Conservation (phyloP, 92 coral and sea anemone genomes). For the Virgularia gustaviana region DNA sequence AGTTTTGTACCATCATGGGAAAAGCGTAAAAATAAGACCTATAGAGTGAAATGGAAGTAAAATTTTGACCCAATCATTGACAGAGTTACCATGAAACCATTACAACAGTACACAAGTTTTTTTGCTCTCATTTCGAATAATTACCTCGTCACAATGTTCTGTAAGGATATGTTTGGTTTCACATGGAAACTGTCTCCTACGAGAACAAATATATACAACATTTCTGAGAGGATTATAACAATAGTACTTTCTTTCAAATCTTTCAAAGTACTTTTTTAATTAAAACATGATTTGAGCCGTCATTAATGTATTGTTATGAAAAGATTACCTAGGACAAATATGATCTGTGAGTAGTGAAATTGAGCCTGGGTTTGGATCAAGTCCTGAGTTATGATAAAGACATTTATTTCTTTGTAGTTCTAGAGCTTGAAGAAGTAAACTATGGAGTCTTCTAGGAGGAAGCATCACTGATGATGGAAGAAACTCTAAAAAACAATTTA, state of each 20-base stretch:
- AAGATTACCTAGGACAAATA: constrained; percentile 75
- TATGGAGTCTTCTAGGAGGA: constrained; percentile 92
- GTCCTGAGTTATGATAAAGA: constrained; percentile 82
- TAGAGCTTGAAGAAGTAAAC: constrained; percentile 85
- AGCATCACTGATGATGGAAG: constrained; percentile 98
- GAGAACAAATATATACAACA: too few relatives aligned
- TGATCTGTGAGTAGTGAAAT: constrained; percentile 90
- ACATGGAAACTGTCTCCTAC: constrained; percentile 86
- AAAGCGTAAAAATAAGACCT: constrained; percentile 95
- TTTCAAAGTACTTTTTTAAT: too few relatives aligned
- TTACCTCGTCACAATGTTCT: constrained; percentile 98
- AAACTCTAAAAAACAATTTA: constrained; percentile 71
- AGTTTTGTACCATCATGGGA: constrained; percentile 89
- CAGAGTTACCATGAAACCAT: too few relatives aligned
- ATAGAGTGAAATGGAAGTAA: not conserved
- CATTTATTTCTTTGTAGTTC: constrained; percentile 92
- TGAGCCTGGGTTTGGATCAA: constrained; percentile 79
- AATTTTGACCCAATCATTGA: not conserved
- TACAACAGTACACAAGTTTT: too few relatives aligned
- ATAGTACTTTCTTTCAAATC: too few relatives aligned
- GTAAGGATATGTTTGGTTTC: constrained; percentile 87
- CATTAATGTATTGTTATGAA: not conserved
- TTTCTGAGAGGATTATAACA: too few relatives aligned
- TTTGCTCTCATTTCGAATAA: not conserved
- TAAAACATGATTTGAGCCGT: not conserved